phyloP scores from a whole-genome alignment of 2,113 vertebrate species.

The Seriola dumerili region DNA sequence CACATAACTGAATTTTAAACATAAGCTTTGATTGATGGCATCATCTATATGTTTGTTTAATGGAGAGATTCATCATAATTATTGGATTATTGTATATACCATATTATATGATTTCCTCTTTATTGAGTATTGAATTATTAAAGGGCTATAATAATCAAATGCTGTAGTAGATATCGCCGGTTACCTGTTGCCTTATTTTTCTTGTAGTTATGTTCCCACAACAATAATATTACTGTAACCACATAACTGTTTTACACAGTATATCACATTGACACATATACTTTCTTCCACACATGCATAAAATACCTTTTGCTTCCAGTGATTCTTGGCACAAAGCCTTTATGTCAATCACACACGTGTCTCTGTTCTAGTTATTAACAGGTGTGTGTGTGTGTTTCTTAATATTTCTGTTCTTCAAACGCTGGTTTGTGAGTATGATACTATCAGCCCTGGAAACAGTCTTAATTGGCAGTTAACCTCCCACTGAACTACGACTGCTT shows the following conservation, averaged over 20 bases:
- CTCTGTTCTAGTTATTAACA: not conserved
- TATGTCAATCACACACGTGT: not conserved
- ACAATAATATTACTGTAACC: not conserved
- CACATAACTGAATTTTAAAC: not conserved
- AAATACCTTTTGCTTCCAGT: not conserved
- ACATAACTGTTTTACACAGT: not conserved
- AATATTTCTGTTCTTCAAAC: slow-evolving; percentile 17
- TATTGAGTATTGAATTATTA: not conserved
- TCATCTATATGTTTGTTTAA: not conserved
- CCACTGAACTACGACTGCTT: slow-evolving; percentile 64
- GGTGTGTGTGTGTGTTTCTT: slow-evolving; percentile 33
- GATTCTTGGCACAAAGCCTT: not conserved
- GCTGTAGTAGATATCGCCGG: not conserved
- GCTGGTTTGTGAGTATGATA: slow-evolving; percentile 23
- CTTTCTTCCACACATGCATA: not conserved
- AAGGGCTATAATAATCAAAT: not conserved
- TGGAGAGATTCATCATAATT: not conserved
- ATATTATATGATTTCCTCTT: not conserved
- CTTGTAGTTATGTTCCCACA: not conserved
- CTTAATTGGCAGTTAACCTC: slow-evolving; percentile 77
- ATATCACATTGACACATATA: too few species aligned
- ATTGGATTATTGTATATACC: not conserved
- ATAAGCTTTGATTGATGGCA: not conserved
- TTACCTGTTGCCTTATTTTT: not conserved
- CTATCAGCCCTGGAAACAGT: slow-evolving; percentile 53